These are phyloP conservation scores for Rhynchomys soricoides DNA, from an alignment of 2,113 vertebrate species.

Conservation along the genomic window DNA sequence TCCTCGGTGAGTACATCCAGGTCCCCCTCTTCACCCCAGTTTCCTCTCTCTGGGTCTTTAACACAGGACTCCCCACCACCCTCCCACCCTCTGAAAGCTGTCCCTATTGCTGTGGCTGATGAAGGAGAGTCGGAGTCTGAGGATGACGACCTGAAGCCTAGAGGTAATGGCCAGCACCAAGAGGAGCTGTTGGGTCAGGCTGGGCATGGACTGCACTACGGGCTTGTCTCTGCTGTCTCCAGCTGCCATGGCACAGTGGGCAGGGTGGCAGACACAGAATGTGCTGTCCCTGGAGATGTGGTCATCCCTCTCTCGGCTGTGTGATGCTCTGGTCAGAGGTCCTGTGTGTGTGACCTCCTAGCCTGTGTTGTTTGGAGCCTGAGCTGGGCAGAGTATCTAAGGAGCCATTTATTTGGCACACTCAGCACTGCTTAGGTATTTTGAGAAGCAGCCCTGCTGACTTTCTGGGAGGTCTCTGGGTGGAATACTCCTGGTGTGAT, in stretches of 20 bases:
- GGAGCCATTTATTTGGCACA: fast-evolving
- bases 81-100: conserved; percentile 91
- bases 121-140: conserved; percentile 97
- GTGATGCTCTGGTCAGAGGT: not conserved
- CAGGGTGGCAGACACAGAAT: fast-evolving
- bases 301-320: fast-evolving
- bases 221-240: not conserved
- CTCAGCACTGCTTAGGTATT: not conserved
- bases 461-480: not conserved
- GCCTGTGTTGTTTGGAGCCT: fast-evolving
- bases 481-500: not conserved
- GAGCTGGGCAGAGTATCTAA: no score
- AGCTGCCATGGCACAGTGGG: no score
- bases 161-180: conserved; percentile 86
- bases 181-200: not conserved
- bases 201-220: not conserved
- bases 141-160: conserved; percentile 96
- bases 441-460: not conserved
- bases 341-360: fast-evolving
- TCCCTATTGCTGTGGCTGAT: conserved; percentile 96
- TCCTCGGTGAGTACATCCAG: no score
- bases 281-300: not conserved
- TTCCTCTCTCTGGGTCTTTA: conserved; percentile 38
- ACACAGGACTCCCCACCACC: conserved; percentile 87
- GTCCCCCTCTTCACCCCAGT: no score